Evolutionary conservation across 1,140 invertebrate genomes (phyloP), one percentile per base, ranked within the genome.

Genomic region (Hycleus phaleratus): DNA sequence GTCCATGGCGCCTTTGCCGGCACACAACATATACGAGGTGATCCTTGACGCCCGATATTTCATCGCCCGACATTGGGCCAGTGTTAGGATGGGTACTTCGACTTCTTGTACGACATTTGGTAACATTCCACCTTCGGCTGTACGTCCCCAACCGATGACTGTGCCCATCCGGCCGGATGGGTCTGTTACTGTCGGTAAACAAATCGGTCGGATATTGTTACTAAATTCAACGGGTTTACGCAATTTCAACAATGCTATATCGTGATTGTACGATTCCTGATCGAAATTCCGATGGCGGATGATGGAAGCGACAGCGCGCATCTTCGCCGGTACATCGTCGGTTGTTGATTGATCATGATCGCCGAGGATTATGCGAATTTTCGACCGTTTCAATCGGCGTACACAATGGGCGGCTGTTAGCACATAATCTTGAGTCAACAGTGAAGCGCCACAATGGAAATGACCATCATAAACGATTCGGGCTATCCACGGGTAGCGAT

Each of bases 371-470:
- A 91, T 80, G 3, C 87, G 77, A 46, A 91, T 90, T 72, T 88
- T 88, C 0, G 87, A 87, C 47, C 86, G 77, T 69, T 87, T 85
- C 11, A 91, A 70, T 82, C 77, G 80, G 68, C 81, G 73, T 42
- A 86, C 77, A 65, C 84, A 86, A 68, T 86, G 84, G 5, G 83
- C 84, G 5, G 84, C 84, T 0, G 83, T 86, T 47, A 86, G 70
- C 42, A 86, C 78, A 66, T 82, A 85, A 65, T 82, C 79, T 66
- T 85, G 83, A 43, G 87, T 90, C 26, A 93, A 75, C 4, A 93
- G 75, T 11, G 88, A 89, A n/a, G 84, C 89, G n/a, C 91, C 90
- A 64, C 90, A 94, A 68, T 93, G 90, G 75, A 92, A 92, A 71
- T 89, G 88, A 0, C 88, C 87, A 70, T 91, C 86, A 69, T 93